Base-by-base conservation (phyloP, 2,888 invertebrate genomes). In the Thyatira batis region DNA sequence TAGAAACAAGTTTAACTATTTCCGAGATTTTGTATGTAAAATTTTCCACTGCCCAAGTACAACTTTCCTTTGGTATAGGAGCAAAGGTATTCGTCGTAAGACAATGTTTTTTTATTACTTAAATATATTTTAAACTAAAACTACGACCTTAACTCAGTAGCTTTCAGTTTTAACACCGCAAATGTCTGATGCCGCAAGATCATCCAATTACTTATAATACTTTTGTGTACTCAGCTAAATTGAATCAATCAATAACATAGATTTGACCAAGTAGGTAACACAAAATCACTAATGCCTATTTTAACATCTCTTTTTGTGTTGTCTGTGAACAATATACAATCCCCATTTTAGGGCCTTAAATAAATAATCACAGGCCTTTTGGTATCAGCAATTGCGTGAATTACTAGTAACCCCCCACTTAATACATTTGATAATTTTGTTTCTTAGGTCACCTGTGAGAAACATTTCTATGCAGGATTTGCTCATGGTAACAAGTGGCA, bases 11-110 rank as follows among this genome's bases (percentile, higher is more conserved):
- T 17, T 8, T 17, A 39, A 13, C 13, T n/a, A 39, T 17, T n/a
- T 2, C 28, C 30, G 3, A 33, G 13, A 33, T 33, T 13, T 33
- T 11, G 33, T 33, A 13, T 1, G 13, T 13, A 11, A 33, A 17
- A 39, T 17, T 17, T n/a, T 17, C 17, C 39, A 39, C 39, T 39
- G 13, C 9, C 25, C 13, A n/a, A 25, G 44, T 51, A 30, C 45
- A 45, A 46, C 51, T 46, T 48, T 44, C 54, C 54, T 55, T 55
- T 51, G 54, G 54, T 51, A 49, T 51, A 49, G 13, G 9, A 46
- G 44, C 54, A 51, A 55, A 51, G 51, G 49, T 27, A 17, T 25
- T n/a, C 23, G 30, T 17, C 11, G 48, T 50, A 45, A 33, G 43
- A 10, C 45, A 6, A 46, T 6, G 23, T 23, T 23, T 23, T 23